These are phyloP conservation scores for Megaleporinus macrocephalus DNA, from an alignment of 2,113 vertebrate genomes.

Conservation along the genomic window DNA sequence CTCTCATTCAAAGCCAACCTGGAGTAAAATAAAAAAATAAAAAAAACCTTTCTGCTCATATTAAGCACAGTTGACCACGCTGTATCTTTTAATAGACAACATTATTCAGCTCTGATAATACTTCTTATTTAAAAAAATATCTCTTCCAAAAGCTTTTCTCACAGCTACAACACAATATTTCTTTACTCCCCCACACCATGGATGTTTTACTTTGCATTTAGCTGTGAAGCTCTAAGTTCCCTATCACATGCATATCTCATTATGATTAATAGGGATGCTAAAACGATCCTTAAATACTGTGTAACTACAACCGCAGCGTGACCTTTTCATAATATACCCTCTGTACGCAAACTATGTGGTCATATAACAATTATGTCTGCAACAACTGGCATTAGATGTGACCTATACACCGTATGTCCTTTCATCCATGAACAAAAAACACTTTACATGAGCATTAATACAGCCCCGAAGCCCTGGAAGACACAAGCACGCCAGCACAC, in stretches of 20 bases:
- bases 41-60: too few relatives aligned
- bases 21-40: too few relatives aligned
- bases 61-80: too few relatives aligned
- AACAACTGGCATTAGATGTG: not conserved
- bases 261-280: not conserved
- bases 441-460: not conserved
- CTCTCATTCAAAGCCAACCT: too few relatives aligned
- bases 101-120: too few relatives aligned
- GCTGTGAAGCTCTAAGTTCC: not conserved
- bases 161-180: too few relatives aligned
- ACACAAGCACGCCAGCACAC: not conserved
- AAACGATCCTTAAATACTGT: not conserved
- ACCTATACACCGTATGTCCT: not conserved
- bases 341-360: not conserved
- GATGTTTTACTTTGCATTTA: not conserved
- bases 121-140: too few relatives aligned
- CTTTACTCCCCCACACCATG: too few relatives aligned
- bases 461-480: not conserved
- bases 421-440: constrained; percentile 13
- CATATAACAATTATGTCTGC: not conserved
- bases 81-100: too few relatives aligned
- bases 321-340: not conserved
- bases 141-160: too few relatives aligned
- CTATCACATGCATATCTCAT: not conserved
- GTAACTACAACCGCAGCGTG: not conserved